These are phyloP conservation scores for Sminthopsis crassicaudata DNA, from an alignment of 2,113 vertebrate species.

Conservation along the genomic window DNA sequence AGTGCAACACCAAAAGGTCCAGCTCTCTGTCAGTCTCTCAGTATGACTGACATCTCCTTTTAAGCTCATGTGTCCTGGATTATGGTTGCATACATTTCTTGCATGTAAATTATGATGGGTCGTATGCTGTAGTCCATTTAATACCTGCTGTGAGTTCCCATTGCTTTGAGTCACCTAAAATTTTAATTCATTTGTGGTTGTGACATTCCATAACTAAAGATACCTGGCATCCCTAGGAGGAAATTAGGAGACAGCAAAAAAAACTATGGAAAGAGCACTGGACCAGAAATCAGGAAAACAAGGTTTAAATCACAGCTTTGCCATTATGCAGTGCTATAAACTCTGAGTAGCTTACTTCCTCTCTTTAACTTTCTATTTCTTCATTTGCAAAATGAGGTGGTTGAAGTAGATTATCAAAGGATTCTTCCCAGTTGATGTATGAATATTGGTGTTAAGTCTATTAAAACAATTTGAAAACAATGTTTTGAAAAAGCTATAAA, in stretches of 20 bases:
- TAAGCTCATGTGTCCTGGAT: background rate
- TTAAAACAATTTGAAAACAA: background rate
- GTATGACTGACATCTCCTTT: background rate
- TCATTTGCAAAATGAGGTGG: background rate
- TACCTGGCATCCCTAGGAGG: background rate
- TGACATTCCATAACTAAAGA: background rate
- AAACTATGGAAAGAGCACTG: background rate
- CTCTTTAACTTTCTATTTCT: background rate
- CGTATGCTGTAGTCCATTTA: background rate
- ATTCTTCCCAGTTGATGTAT: background rate
- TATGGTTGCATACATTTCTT: background rate
- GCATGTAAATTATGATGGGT: background rate
- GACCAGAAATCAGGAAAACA: background rate
- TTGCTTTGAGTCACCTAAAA: background rate
- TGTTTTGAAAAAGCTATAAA: background rate
- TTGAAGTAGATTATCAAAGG: background rate
- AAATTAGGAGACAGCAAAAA: background rate
- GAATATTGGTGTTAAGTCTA: background rate
- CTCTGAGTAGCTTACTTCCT: background rate
- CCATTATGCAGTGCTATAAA: background rate
- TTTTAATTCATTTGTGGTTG: background rate
- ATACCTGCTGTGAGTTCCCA: background rate
- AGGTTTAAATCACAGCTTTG: background rate
- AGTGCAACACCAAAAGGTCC: no score
- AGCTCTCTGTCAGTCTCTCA: no score